Percentiles rank a stretch among this genome's conserved stretches.
Conservation (phyloP, 2,888 invertebrate genomes). For the Amorpha juglandis region DNA sequence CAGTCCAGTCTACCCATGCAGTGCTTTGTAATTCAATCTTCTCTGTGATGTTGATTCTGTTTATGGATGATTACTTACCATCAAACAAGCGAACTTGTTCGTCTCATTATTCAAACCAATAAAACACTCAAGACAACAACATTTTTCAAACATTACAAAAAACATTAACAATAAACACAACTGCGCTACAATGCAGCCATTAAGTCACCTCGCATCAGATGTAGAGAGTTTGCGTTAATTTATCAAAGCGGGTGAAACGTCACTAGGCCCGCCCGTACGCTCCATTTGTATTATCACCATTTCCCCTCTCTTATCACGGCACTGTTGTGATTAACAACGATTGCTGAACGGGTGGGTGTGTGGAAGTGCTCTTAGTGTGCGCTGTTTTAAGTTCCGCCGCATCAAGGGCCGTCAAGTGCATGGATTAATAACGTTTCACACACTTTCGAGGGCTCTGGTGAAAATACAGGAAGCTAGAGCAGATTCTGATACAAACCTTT, state of each 20-base stretch:
- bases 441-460: too few relatives aligned
- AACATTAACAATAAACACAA: constrained; percentile 5
- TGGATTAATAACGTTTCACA: background rate
- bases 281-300: constrained; percentile 14
- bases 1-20: too few relatives aligned
- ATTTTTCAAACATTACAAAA: background rate
- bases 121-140: too few relatives aligned
- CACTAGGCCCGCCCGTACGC: background rate
- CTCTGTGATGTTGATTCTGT: too few relatives aligned
- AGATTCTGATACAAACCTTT: too few relatives aligned
- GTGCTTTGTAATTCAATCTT: too few relatives aligned
- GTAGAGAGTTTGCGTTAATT: constrained; percentile 16
- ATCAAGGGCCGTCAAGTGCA: background rate
- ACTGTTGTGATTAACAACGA: constrained; percentile 20
- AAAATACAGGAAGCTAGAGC: too few relatives aligned
- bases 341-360: constrained; percentile 7
- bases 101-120: background rate
- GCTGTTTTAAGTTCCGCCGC: constrained; percentile 6
- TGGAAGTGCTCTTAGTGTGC: constrained; percentile 8
- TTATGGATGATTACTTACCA: too few relatives aligned
- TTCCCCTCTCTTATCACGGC: constrained; percentile 8
- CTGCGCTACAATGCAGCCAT: background rate
- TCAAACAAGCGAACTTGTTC: too few relatives aligned
- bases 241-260: constrained; percentile 14
- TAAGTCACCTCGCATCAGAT: constrained; percentile 17